Conservation (phyloP, 1,140 invertebrate species). For the Steinernema khuongi region DNA sequence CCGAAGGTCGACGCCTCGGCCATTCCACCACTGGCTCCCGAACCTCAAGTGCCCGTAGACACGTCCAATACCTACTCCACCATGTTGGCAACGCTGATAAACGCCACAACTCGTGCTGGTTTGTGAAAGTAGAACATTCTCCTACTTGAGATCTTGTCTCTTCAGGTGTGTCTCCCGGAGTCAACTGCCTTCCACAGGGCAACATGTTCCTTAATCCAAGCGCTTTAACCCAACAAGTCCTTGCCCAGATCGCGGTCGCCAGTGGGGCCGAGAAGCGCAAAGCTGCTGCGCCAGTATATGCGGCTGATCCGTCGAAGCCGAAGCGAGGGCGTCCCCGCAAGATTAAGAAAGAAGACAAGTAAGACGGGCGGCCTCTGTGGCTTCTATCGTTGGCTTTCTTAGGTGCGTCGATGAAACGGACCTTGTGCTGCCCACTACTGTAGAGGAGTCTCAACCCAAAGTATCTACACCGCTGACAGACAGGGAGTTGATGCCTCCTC, state of each 20-base stretch:
- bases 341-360: constrained; percentile 30
- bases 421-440: not conserved
- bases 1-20: constrained; percentile 14
- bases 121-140: too few species aligned
- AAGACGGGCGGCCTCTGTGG: constrained; percentile 12
- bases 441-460: not conserved
- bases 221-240: not conserved
- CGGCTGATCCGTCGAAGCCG: constrained; percentile 16
- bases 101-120: not conserved
- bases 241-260: not conserved
- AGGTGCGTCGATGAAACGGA: constrained; percentile 34
- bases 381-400: constrained; percentile 21
- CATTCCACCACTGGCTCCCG: not conserved
- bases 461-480: constrained; percentile 30
- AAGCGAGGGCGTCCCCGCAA: constrained; percentile 33
- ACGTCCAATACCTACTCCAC: not conserved
- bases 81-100: not conserved
- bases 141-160: too few species aligned
- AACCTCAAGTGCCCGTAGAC: not conserved
- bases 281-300: not conserved
- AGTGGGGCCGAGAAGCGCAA: not conserved
- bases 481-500: constrained; percentile 35
- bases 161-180: too few species aligned
- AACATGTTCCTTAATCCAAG: not conserved
- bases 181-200: too few species aligned